These are phyloP conservation scores for Oncorhynchus clarkii DNA, from an alignment of 2,113 vertebrate species.

Conservation along the genomic window DNA sequence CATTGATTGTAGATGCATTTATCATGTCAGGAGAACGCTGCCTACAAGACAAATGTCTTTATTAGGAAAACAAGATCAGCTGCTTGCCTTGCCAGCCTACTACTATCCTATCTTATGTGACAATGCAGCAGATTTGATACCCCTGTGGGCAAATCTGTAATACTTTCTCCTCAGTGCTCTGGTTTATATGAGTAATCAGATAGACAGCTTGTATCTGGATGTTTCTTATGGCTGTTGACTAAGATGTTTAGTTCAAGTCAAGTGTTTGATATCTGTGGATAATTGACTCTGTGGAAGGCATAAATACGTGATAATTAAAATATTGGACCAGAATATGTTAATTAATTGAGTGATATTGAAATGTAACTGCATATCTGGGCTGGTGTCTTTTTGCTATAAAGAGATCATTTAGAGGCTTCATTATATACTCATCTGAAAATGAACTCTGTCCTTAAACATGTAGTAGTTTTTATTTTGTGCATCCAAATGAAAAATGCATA, in stretches of 20 bases:
- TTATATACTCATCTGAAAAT: neutral
- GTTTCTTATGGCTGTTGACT: neutral
- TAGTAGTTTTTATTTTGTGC: neutral
- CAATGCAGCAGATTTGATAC: neutral
- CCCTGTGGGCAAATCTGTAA: neutral
- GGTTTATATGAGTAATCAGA: neutral
- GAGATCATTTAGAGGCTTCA: neutral
- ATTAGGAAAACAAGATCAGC: slow-evolving; percentile 7
- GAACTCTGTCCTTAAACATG: neutral
- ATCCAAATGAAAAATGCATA: neutral
- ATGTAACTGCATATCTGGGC: neutral
- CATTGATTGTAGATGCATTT: slow-evolving; percentile 10
- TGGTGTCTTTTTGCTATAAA: neutral
- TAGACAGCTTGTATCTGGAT: neutral
- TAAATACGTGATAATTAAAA: neutral
- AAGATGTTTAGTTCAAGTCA: neutral
- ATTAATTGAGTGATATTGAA: neutral
- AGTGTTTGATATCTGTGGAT: neutral
- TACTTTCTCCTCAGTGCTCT: neutral
- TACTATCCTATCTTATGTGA: neutral
- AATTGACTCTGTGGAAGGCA: neutral
- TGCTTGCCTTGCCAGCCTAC: neutral
- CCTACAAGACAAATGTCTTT: slow-evolving; percentile 8
- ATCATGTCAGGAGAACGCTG: neutral
- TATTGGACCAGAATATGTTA: neutral